phyloP scores from a whole-genome alignment of 2,888 invertebrate genomes.

The Nomada lathburiana region DNA sequence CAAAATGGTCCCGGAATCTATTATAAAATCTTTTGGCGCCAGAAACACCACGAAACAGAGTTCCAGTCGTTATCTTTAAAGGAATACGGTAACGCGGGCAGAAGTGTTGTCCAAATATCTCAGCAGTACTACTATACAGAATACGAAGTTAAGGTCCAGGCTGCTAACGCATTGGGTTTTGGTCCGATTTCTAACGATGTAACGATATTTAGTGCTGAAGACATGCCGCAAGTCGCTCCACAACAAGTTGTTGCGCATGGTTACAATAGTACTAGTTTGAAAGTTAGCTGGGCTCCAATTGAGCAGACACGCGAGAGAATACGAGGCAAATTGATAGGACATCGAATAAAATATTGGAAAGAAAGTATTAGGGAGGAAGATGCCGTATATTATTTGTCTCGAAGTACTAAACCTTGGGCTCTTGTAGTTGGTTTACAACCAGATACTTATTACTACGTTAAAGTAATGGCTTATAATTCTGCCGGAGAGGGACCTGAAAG shows the following conservation, averaged over 20 bases:
- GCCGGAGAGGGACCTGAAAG: constrained; percentile 98
- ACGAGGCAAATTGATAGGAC: constrained; percentile 95
- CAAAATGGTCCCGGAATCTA: constrained; percentile 96
- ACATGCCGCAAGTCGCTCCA: constrained; percentile 95
- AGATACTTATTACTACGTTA: constrained; percentile 96
- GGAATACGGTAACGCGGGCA: constrained; percentile 91
- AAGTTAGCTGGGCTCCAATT: constrained; percentile 96
- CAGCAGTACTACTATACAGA: constrained; percentile 91
- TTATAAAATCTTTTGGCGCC: constrained; percentile 95
- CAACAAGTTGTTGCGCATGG: constrained; percentile 91
- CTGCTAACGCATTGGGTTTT: constrained; percentile 91
- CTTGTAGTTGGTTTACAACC: constrained; percentile 96
- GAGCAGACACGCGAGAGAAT: constrained; percentile 93
- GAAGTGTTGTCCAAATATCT: constrained; percentile 91
- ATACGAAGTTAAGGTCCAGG: constrained; percentile 94
- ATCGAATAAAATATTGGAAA: constrained; percentile 97
- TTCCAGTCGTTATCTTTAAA: constrained; percentile 90
- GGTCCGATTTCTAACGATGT: constrained; percentile 93
- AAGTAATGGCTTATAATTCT: constrained; percentile 97
- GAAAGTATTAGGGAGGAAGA: constrained; percentile 90
- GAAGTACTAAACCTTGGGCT: constrained; percentile 93
- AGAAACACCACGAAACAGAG: constrained; percentile 89
- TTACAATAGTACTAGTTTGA: constrained; percentile 96
- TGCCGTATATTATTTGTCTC: constrained; percentile 93
- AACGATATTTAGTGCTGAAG: constrained; percentile 94